A percentile compares a stretch with the other conserved stretches of the same genome.
These are phyloP conservation scores for Hoplostethus mediterraneus DNA, from an alignment of 2,797 vertebrate species.

Conservation along the genomic window DNA sequence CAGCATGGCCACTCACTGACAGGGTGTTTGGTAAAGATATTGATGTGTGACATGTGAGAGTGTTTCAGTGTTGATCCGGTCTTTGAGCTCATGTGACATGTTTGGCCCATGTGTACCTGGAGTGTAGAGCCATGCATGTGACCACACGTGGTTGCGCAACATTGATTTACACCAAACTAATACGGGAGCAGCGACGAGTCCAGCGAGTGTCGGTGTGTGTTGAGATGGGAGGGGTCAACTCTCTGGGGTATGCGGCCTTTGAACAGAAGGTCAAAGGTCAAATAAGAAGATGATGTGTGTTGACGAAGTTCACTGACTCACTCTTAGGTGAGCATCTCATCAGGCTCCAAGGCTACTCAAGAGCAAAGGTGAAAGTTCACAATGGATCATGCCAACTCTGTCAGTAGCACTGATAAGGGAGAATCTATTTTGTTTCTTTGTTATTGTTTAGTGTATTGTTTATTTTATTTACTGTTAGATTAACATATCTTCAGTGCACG, in stretches of 20 bases:
- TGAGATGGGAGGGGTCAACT: neutral
- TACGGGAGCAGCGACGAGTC: neutral
- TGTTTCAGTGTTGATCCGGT: conserved; percentile 17
- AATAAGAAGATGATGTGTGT: neutral
- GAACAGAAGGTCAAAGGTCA: conserved; percentile 21
- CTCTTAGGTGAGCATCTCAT: neutral
- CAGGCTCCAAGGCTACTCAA: neutral
- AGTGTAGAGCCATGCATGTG: neutral
- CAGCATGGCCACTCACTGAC: conserved; percentile 62
- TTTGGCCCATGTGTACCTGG: conserved; percentile 4
- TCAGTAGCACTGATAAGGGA: neutral
- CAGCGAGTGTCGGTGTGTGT: conserved; percentile 10
- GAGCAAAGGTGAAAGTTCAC: neutral
- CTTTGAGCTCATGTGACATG: conserved; percentile 2
- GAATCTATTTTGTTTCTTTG: neutral
- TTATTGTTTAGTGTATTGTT: neutral
- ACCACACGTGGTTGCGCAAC: neutral
- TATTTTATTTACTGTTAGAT: neutral
- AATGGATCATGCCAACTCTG: neutral
- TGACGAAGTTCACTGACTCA: neutral
- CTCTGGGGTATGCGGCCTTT: conserved; percentile 2
- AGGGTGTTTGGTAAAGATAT: neutral
- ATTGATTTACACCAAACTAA: conserved; percentile 25
- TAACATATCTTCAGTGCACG: neutral
- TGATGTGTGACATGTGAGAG: conserved; percentile 11